Conservation (phyloP, 2,888 invertebrate species). For the Lycocerus yunnanus region DNA sequence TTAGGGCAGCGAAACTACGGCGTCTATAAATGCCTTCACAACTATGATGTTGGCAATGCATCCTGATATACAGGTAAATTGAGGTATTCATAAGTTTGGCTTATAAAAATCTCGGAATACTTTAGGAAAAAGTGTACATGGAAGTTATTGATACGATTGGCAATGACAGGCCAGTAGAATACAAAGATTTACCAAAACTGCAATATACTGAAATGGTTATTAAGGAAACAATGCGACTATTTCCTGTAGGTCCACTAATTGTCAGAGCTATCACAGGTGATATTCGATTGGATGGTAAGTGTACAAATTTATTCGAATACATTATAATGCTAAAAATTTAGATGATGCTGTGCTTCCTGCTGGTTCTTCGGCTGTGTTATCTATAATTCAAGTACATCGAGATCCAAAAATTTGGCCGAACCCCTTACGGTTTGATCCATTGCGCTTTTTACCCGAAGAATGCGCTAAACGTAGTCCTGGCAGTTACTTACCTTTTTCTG, state of each 20-base stretch:
- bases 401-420: constrained; percentile 60
- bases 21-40: constrained; percentile 40
- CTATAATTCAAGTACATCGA: constrained; percentile 57
- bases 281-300: constrained; percentile 13
- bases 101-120: neutral
- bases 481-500: constrained; percentile 57
- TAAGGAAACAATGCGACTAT: constrained; percentile 62
- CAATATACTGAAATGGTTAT: constrained; percentile 61
- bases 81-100: no score
- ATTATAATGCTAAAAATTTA: constrained; percentile 37
- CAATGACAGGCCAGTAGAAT: constrained; percentile 52
- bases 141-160: constrained; percentile 56
- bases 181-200: constrained; percentile 59
- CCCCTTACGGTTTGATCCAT: constrained; percentile 61
- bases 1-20: constrained; percentile 45
- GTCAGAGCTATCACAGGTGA: constrained; percentile 20
- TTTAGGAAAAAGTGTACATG: constrained; percentile 48
- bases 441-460: constrained; percentile 60
- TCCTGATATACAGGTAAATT: constrained; percentile 43
- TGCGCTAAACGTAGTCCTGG: constrained; percentile 54
- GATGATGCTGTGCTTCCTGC: constrained; percentile 57
- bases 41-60: constrained; percentile 41
- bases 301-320: no score
- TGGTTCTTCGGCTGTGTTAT: constrained; percentile 56
- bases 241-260: constrained; percentile 43